phyloP scores from a whole-genome alignment of 2,888 invertebrate species.

The Aspidiotus rigidus region DNA sequence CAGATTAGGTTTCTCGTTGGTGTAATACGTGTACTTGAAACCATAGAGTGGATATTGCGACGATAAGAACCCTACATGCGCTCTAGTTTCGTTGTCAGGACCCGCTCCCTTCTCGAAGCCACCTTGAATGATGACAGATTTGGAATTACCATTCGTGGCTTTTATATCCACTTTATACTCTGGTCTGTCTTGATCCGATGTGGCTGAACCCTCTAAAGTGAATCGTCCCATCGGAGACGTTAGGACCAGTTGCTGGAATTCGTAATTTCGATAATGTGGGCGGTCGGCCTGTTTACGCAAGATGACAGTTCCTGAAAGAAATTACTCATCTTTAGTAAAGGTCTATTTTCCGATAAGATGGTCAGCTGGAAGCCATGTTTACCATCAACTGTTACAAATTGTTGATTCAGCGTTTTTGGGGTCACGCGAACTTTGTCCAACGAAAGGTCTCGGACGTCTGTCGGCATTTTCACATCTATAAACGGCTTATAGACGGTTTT shows the following conservation, averaged over 20 bases:
- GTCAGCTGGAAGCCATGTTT: background rate
- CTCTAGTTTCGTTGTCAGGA: slow-evolving; percentile 9
- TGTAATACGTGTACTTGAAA: slow-evolving; percentile 15
- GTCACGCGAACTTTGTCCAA: slow-evolving; percentile 1
- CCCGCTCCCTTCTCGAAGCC: slow-evolving; percentile 5
- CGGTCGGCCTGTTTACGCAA: background rate
- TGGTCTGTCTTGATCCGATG: background rate
- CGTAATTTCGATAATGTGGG: slow-evolving; percentile 15
- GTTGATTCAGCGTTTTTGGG: background rate
- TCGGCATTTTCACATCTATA: slow-evolving; percentile 11
- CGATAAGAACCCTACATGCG: slow-evolving; percentile 6
- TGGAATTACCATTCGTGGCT: slow-evolving; percentile 15
- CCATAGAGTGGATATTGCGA: slow-evolving; percentile 19
- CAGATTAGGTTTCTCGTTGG: background rate
- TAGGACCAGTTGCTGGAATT: slow-evolving; percentile 17
- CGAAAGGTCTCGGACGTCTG: slow-evolving; percentile 11
- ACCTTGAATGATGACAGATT: slow-evolving; percentile 11
- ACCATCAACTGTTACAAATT: slow-evolving; percentile 11
- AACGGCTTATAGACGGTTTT: slow-evolving; percentile 23
- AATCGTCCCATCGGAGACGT: slow-evolving; percentile 24
- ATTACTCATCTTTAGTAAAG: too few relatives aligned
- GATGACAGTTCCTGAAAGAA: background rate
- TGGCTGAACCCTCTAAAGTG: slow-evolving; percentile 5
- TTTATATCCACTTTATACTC: slow-evolving; percentile 8
- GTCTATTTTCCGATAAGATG: too few relatives aligned